Base-by-base conservation (phyloP, 2,113 vertebrate species). In the Phaethon lepturus region DNA sequence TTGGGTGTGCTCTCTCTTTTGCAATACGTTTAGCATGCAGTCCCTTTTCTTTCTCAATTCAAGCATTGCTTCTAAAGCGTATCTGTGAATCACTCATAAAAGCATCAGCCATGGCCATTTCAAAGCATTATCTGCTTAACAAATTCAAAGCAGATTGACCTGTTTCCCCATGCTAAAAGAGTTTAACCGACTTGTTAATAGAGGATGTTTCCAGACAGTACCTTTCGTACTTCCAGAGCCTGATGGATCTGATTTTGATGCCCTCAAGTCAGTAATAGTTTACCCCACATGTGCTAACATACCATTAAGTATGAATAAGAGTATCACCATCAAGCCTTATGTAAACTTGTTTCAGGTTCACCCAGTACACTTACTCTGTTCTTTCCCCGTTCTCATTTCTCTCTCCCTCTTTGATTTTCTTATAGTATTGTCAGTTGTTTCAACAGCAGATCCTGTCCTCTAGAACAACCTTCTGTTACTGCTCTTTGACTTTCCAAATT, bases 241-340 rank as follows among this genome's bases (percentile, higher is more conserved):
- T 94, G 73, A 40, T 72, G 79, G 79, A 78, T 92, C 76, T 93
- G 83, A 89, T 95, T 97, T 95, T 96, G 80, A 78, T 79, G 86
- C 80, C 93, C 77, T 79, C 52, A 62, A 94, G 94, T 91, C 76
- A 95, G 80, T 87, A 95, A 64, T 90, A 96, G 89, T 91, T 94
- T 91, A 58, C 49, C 69, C 40, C 42, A 76, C 35, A 33, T 87
- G 77, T 5, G 7, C 58, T 87, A 85, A 93, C 45, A 14, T 89
- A 79, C 49, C 28, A 93, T 81, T 90, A 93, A 73, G 33, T 71
- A 79, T 81, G 83, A 94, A 86, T 49, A 91, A 84, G 86, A 50
- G 33, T 81, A 59, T 85, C 62, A 64, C 73, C 3, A 2, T 73
- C 58, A 49, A 89, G 80, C 49, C 62, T 73, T 82, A 93, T 0